phyloP scores from a whole-genome alignment of 2,888 invertebrate species.

The Auanema freiburgensis region DNA sequence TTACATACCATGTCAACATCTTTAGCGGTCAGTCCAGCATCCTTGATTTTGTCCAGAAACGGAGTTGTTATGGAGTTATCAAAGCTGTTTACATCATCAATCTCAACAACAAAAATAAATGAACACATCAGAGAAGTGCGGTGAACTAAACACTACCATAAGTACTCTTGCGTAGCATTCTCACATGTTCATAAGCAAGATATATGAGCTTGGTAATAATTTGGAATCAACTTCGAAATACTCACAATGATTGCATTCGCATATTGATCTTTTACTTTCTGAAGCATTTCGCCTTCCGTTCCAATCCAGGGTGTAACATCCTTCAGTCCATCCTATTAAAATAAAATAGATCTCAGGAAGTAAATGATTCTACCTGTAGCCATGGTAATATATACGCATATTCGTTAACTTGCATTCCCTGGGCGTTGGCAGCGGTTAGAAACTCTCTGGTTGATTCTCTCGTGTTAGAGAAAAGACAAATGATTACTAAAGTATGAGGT shows the following conservation, averaged over 20 bases:
- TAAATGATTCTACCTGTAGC: constrained; percentile 28
- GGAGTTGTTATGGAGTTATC: constrained; percentile 45
- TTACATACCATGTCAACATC: constrained; percentile 38
- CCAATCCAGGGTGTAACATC: constrained; percentile 62
- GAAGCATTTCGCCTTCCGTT: constrained; percentile 58
- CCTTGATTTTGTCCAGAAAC: constrained; percentile 45
- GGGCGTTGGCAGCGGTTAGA: constrained; percentile 35
- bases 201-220: too few species aligned
- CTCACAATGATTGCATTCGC: constrained; percentile 58
- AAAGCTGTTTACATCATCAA: constrained; percentile 50
- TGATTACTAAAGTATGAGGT: constrained; percentile 24
- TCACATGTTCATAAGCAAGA: too few species aligned
- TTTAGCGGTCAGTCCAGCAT: constrained; percentile 35
- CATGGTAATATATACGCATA: constrained; percentile 46
- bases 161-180: too few species aligned
- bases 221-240: too few species aligned
- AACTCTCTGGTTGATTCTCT: constrained; percentile 42
- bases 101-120: constrained; percentile 22
- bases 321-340: constrained; percentile 51
- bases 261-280: constrained; percentile 61
- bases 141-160: too few species aligned
- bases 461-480: constrained; percentile 44
- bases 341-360: background rate
- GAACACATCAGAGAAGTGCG: too few species aligned
- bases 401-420: constrained; percentile 41